A percentile compares a stretch with the other conserved stretches of the same genome.
Conservation (phyloP, 2,797 vertebrate species). For the Valencia hispanica region DNA sequence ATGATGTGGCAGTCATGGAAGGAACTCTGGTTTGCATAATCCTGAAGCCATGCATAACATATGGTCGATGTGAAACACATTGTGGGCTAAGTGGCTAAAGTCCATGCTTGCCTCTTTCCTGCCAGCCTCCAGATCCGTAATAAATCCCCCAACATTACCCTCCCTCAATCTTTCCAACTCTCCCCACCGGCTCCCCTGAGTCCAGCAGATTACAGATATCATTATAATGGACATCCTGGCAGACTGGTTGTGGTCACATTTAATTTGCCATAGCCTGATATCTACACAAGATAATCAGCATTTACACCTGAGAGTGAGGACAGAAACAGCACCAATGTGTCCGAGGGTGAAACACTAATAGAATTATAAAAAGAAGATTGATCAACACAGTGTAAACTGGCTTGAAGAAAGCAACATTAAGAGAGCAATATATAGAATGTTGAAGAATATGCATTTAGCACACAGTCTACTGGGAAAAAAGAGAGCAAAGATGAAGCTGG, state of each 20-base stretch:
- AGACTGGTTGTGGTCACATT: slow-evolving; percentile 75
- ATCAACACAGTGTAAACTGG: slow-evolving; percentile 11
- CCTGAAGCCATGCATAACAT: slow-evolving; percentile 48
- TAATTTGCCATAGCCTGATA: slow-evolving; percentile 78
- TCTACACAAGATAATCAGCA: slow-evolving; percentile 78
- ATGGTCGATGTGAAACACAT: slow-evolving; percentile 53
- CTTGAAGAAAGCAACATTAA: neutral
- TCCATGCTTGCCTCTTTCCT: slow-evolving; percentile 50
- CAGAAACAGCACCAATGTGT: slow-evolving; percentile 37
- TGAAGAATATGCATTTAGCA: slow-evolving; percentile 29
- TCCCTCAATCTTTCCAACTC: slow-evolving; percentile 37
- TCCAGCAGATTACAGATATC: slow-evolving; percentile 77
- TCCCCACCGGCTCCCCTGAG: slow-evolving; percentile 47
- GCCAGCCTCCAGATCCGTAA: slow-evolving; percentile 53
- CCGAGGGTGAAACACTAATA: slow-evolving; percentile 22
- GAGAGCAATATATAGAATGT: slow-evolving; percentile 26
- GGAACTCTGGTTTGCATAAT: slow-evolving; percentile 18
- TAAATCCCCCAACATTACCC: slow-evolving; percentile 40
- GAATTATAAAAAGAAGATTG: slow-evolving; percentile 37
- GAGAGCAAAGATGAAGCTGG: slow-evolving; percentile 46
- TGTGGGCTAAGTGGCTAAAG: slow-evolving; percentile 46
- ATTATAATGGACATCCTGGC: slow-evolving; percentile 77
- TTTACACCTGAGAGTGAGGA: slow-evolving; percentile 70
- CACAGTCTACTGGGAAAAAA: slow-evolving; percentile 46
- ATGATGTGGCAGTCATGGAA: slow-evolving; percentile 14